These are phyloP conservation scores for Agonopterix heracliana DNA, from an alignment of 2,888 invertebrate species.

Conservation along the genomic window DNA sequence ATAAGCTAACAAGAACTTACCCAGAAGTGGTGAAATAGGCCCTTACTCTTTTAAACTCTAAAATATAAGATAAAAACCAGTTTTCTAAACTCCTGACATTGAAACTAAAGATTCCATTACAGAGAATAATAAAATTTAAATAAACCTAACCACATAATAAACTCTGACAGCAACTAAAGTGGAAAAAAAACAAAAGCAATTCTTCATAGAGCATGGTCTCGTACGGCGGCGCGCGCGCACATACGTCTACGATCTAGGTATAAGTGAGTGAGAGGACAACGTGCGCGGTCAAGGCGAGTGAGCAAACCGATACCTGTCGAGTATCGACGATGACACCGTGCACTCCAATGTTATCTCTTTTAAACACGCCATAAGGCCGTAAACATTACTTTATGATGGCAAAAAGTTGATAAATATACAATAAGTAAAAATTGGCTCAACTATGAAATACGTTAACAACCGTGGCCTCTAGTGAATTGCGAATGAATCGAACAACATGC, in stretches of 20 bases:
- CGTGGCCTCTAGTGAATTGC: no score
- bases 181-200: conserved; percentile 1
- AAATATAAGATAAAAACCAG: conserved; percentile 17
- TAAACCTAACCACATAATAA: no score
- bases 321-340: conserved; percentile 49
- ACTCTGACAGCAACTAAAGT: neutral
- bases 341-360: neutral
- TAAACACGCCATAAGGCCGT: neutral
- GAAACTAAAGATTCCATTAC: no score
- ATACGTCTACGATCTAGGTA: neutral
- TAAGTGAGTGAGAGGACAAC: conserved; percentile 66
- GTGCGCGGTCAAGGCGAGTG: conserved; percentile 68
- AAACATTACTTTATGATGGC: no score
- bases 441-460: no score
- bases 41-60: no score
- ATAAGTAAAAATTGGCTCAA: no score
- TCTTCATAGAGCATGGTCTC: conserved; percentile 1
- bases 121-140: no score
- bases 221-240: neutral
- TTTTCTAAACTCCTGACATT: neutral
- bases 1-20: no score
- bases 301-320: conserved; percentile 45
- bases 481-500: no score
- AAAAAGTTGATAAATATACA: no score
- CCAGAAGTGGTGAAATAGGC: no score